Conservation (phyloP, 1,140 invertebrate species). For the Ceratosolen fusciceps region DNA sequence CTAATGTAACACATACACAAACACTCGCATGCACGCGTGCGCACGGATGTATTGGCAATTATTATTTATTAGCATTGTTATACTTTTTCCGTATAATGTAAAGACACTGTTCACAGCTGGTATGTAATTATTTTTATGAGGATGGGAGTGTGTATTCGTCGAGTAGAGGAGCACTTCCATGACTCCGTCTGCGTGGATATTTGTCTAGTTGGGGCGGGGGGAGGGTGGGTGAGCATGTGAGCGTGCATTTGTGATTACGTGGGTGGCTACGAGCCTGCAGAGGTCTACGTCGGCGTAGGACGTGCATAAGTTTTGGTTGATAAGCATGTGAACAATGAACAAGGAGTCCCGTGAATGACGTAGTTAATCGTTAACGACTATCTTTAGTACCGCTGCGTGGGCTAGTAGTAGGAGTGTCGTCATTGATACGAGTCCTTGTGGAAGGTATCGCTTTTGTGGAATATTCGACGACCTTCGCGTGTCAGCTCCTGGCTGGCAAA, state of each 20-base stretch:
- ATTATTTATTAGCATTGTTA: background rate
- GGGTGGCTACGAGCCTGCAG: too few relatives aligned
- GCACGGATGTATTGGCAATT: background rate
- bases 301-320: too few relatives aligned
- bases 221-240: too few relatives aligned
- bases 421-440: slow-evolving; percentile 82
- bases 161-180: too few relatives aligned
- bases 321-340: background rate
- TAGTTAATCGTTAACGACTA: background rate
- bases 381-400: slow-evolving; percentile 70
- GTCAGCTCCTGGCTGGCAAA: slow-evolving; percentile 78
- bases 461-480: slow-evolving; percentile 75
- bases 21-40: too few relatives aligned
- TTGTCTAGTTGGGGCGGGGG: too few relatives aligned
- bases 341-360: slow-evolving; percentile 27
- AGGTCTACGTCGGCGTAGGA: too few relatives aligned
- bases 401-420: slow-evolving; percentile 80
- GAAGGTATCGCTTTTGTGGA: slow-evolving; percentile 85
- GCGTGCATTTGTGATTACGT: too few relatives aligned
- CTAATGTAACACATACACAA: background rate
- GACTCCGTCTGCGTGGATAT: background rate
- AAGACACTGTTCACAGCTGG: background rate
- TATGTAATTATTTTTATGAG: background rate
- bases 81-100: background rate
- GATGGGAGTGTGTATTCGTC: too few relatives aligned